Conservation (phyloP, 37 sponge, comb jelly and placozoan genomes). For the Ephydatia muelleri region DNA sequence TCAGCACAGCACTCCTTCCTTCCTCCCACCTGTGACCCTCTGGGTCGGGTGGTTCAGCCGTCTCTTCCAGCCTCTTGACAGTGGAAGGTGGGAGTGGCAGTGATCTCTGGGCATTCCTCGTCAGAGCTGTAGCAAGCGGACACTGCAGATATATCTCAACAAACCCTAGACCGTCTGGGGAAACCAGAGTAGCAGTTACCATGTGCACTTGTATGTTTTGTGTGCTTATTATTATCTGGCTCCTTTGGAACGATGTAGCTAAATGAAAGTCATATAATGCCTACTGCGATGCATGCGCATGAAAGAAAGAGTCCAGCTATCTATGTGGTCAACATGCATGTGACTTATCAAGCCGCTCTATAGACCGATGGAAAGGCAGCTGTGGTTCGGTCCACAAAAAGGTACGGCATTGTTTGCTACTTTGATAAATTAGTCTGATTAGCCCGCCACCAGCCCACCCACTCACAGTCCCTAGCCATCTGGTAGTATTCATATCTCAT, state of each 20-base stretch:
- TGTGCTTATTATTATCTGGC: background rate
- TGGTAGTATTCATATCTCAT: constrained; percentile 78
- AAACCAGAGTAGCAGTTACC: background rate
- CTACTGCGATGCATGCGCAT: no score
- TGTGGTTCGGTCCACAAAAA: no score
- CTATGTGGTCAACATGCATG: no score
- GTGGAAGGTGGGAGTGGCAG: constrained; percentile 66
- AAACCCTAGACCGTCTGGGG: constrained; percentile 58
- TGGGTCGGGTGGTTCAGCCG: constrained; percentile 62
- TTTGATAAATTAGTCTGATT: no score
- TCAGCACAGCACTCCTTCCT: constrained; percentile 21
- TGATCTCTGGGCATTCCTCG: constrained; percentile 46
- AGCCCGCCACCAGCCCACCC: background rate
- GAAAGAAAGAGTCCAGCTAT: no score
- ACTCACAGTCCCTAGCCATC: constrained; percentile 78
- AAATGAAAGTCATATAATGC: constrained; percentile 5
- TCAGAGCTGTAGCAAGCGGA: constrained; percentile 30
- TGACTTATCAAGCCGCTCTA: no score
- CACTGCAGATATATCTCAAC: constrained; percentile 56
- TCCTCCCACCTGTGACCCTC: constrained; percentile 58
- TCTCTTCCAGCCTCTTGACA: constrained; percentile 43
- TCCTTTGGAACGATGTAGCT: background rate
- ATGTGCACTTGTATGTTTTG: background rate
- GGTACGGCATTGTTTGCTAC: no score
- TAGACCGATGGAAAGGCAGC: no score